A percentile compares a stretch with the other conserved stretches of the same genome.
phyloP scores from a whole-genome alignment of 2,113 vertebrate genomes.

The Agapornis roseicollis region DNA sequence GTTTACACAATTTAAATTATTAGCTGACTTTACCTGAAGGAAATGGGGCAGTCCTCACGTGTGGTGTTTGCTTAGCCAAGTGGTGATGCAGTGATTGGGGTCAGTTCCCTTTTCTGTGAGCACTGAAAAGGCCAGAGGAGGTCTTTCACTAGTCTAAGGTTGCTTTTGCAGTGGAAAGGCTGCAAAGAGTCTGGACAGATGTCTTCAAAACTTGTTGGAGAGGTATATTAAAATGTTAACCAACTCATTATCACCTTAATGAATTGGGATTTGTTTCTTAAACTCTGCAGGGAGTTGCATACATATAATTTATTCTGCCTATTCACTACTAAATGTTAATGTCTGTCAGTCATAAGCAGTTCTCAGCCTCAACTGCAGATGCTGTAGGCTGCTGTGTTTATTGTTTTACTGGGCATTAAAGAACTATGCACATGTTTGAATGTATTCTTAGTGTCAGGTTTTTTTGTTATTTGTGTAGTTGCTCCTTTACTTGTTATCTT shows the following conservation, averaged over 20 bases:
- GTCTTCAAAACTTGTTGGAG: constrained; percentile 19
- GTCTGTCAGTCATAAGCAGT: constrained; percentile 23
- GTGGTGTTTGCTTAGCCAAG: background rate
- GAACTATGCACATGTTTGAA: background rate
- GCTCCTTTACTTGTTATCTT: background rate
- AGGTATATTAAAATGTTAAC: constrained; percentile 51
- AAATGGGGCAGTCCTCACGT: background rate
- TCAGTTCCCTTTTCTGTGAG: background rate
- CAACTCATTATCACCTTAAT: constrained; percentile 60
- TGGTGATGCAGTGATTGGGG: background rate
- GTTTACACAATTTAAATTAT: background rate
- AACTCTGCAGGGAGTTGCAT: constrained; percentile 42
- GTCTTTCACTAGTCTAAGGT: background rate
- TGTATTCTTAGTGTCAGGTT: background rate
- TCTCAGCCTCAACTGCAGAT: background rate
- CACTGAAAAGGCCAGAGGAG: background rate
- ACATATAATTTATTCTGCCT: constrained; percentile 26
- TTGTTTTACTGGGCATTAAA: background rate
- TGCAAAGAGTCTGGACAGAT: background rate
- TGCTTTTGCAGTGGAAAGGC: background rate
- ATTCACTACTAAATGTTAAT: constrained; percentile 19
- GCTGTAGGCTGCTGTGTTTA: constrained; percentile 21
- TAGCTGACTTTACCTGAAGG: background rate
- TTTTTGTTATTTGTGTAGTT: background rate
- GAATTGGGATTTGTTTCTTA: constrained; percentile 52